Evolutionary conservation across 2,888 invertebrate genomes (phyloP), one percentile per base, ranked within the genome.

Genomic region (Pristionchus maxplancki): DNA sequence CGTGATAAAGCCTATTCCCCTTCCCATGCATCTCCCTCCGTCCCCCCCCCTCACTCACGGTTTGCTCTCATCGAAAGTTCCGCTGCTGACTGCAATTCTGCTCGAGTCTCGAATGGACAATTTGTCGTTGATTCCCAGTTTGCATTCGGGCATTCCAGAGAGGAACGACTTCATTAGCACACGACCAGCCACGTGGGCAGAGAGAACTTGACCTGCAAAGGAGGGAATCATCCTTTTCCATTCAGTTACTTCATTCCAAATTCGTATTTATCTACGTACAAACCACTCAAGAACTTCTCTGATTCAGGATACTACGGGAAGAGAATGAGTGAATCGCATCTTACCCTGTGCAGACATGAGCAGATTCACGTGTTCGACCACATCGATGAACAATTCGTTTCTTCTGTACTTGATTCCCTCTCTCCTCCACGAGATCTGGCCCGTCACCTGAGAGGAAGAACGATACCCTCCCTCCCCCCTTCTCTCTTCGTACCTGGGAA

Each of bases 111-210:
- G 83, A 24, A 99, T 98, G 13, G 98, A 97, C 89, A 99, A 97
- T 95, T 99, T 99, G 95, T 99, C 99, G 95, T 99, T 99, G 94
- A 99, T 99, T 31, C 99, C 99, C 95, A 96, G 99, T 96, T 99
- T 99, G 96, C 99, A 99, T 95, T 99, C 99, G 0, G 99, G 99
- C 99, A 99, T 99, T 44, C 99, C 99, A 31, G 98, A 98, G 89
- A 99, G 96, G 95, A 98, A 99, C 0, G 98, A 98, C 96, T 99
- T 99, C 99, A 99, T 99, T 67, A 99, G 97, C 88, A 99, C 98
- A 95, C 98, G 98, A 86, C 99, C 99, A 40, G 99, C 99, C 64
- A 99, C 99, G 95, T 99, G 99, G 81, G 99, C 98, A 31, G 98
- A 98, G 88, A 99, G 95, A 48, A 99, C 98, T 96, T 99, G 99